A percentile compares a stretch with the other conserved stretches of the same genome.
Evolutionary conservation across 2,797 vertebrate genomes (phyloP).

Genomic region (Poecilia gillii): DNA sequence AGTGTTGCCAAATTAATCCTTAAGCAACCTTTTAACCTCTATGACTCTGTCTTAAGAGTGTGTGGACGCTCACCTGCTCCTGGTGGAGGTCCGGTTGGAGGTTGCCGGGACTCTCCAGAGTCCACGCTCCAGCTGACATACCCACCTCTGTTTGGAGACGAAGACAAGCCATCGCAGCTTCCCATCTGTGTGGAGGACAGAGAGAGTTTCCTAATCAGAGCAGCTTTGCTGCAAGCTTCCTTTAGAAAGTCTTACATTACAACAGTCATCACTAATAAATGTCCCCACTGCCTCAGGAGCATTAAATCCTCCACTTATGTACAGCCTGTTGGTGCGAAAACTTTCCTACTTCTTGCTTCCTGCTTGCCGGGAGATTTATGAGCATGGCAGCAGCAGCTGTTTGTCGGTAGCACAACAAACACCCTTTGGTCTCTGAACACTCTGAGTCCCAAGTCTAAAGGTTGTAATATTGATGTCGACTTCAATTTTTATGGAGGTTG

Average conservation of each 20-base stretch:
- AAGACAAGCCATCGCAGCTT: slow-evolving; percentile 1
- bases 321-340: not conserved
- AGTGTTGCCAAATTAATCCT: not conserved
- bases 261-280: not conserved
- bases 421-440: not conserved
- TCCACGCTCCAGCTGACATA: slow-evolving; percentile 48
- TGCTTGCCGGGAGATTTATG: not conserved
- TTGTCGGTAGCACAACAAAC: slow-evolving; percentile 9
- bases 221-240: not conserved
- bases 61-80: slow-evolving; percentile 20
- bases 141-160: not conserved
- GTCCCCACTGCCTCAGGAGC: not conserved
- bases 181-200: slow-evolving; percentile 46
- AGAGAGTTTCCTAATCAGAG: not conserved
- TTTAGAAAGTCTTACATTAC: not conserved
- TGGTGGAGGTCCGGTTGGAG: not conserved
- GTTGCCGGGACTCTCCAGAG: not conserved
- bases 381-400: not conserved
- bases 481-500: not conserved
- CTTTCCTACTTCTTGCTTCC: not conserved
- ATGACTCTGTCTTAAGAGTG: not conserved
- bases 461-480: too few relatives aligned
- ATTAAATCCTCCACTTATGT: not conserved
- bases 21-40: not conserved
- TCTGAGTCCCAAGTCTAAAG: slow-evolving; percentile 12